Base-by-base conservation (phyloP, 2,797 vertebrate species). In the Alauda arvensis region DNA sequence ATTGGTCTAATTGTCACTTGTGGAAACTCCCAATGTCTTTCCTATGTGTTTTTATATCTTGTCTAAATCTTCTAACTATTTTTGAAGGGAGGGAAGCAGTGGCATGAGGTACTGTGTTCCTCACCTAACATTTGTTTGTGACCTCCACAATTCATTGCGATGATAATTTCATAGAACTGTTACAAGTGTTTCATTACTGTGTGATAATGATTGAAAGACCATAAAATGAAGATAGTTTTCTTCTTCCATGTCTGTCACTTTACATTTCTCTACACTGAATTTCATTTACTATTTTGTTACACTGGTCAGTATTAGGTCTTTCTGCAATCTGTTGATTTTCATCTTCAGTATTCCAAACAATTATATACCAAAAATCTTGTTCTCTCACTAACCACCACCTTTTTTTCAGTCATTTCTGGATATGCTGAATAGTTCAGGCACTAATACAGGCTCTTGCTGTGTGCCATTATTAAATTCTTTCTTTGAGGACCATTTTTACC, bases 1-100 rank as follows among this genome's bases (percentile, higher is more conserved):
- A 42, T 85, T 28, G 37, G 56, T 74, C 61, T 89, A 89, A 89
- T 86, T 91, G 88, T 82, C 75, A 53, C 28, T 67, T 62, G 56
- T 46, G 31, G 61, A 86, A 59, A 67, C 45, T 74, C 20, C 61
- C 8, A 0, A 0, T 70, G 61, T 74, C 68, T 87, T 74, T 61
- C 34, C 76, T 69, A 2, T 53, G 49, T 78, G 42, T 33, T 69
- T 82, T 84, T 85, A 8, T 62, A 14, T 82, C 57, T 84, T 84
- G 31, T 43, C 10, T 43, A 57, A 39, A 31, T 60, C 60, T 76
- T 42, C 21, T 49, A 63, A 33, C 18, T 17, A 20, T 63, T 82
- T 81, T 51, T 53, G 45, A 67, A 70, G 48, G 53, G 31, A 57
- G 53, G 45, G n/a, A 69, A 82, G 29, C 34, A 19, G 34, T 70